phyloP scores from a whole-genome alignment of 2,113 vertebrate genomes.

The Daphoenositta chrysoptera region DNA sequence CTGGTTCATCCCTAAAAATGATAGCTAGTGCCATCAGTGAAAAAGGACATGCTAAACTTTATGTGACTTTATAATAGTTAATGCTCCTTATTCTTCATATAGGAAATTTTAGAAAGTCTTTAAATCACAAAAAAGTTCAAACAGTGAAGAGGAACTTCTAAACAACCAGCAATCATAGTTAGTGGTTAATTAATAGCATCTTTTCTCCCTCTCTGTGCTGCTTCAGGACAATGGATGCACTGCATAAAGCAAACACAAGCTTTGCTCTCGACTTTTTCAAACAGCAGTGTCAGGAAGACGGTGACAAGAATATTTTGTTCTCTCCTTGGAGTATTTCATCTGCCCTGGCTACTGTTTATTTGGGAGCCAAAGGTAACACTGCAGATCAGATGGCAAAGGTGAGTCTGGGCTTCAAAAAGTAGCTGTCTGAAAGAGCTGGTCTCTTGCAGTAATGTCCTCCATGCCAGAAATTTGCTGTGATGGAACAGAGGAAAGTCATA shows the following conservation, averaged over 20 bases:
- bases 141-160: neutral
- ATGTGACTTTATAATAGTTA: neutral
- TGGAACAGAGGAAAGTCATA: neutral
- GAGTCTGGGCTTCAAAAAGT: neutral
- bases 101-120: neutral
- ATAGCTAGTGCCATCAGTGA: neutral
- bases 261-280: slow-evolving; percentile 84
- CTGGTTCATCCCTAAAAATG: neutral
- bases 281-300: slow-evolving; percentile 60
- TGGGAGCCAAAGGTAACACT: slow-evolving; percentile 83
- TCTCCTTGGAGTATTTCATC: slow-evolving; percentile 86
- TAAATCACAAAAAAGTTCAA: neutral
- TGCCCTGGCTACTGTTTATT: slow-evolving; percentile 81
- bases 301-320: slow-evolving; percentile 78
- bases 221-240: slow-evolving; percentile 72
- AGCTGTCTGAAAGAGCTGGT: neutral
- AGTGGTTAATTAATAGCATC: neutral
- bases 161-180: neutral
- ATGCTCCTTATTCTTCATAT: neutral
- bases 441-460: neutral
- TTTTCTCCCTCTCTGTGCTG: neutral
- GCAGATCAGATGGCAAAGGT: slow-evolving; percentile 87
- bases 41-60: neutral
- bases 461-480: neutral
- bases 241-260: slow-evolving; percentile 75